A percentile compares a stretch with the other conserved stretches of the same genome.
phyloP scores from a whole-genome alignment of 2,888 invertebrate genomes.

The Dynastes maya region DNA sequence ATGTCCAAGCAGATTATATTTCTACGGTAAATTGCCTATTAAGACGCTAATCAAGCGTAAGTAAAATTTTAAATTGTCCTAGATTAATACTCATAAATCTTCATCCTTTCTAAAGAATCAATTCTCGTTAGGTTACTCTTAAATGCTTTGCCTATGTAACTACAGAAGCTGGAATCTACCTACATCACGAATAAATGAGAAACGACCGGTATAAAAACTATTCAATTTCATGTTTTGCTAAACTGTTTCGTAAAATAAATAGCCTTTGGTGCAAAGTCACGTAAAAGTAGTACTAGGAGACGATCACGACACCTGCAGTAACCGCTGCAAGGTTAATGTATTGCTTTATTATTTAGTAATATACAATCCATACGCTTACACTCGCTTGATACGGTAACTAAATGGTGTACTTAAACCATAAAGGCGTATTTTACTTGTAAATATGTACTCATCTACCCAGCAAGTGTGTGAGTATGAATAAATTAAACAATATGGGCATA shows the following conservation, averaged over 20 bases:
- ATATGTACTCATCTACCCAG: not conserved
- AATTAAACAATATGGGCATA: not conserved
- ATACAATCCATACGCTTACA: not conserved
- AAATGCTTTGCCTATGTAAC: too few relatives aligned
- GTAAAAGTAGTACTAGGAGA: slow-evolving; percentile 20
- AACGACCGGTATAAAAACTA: not conserved
- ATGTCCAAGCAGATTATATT: too few relatives aligned
- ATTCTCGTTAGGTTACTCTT: too few relatives aligned
- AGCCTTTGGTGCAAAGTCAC: slow-evolving; percentile 3
- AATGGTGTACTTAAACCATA: slow-evolving; percentile 10
- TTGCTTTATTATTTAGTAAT: slow-evolving; percentile 17
- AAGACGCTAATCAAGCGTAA: too few relatives aligned
- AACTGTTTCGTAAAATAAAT: slow-evolving; percentile 18
- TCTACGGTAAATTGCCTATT: too few relatives aligned
- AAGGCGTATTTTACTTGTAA: slow-evolving; percentile 10
- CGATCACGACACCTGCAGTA: slow-evolving; percentile 22
- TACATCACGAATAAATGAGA: slow-evolving; percentile 9
- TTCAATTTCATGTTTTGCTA: slow-evolving; percentile 23
- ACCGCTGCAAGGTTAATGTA: slow-evolving; percentile 13
- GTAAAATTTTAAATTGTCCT: too few relatives aligned
- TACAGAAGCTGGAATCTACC: not conserved
- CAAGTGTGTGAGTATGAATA: slow-evolving; percentile 15
- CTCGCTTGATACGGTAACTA: slow-evolving; percentile 3
- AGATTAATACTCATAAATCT: too few relatives aligned
- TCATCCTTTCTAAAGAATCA: too few relatives aligned